Evolutionary conservation across 2,797 vertebrate species (phyloP), one percentile per base, ranked within the genome.

Genomic region (Acestrorhynchus altus): DNA sequence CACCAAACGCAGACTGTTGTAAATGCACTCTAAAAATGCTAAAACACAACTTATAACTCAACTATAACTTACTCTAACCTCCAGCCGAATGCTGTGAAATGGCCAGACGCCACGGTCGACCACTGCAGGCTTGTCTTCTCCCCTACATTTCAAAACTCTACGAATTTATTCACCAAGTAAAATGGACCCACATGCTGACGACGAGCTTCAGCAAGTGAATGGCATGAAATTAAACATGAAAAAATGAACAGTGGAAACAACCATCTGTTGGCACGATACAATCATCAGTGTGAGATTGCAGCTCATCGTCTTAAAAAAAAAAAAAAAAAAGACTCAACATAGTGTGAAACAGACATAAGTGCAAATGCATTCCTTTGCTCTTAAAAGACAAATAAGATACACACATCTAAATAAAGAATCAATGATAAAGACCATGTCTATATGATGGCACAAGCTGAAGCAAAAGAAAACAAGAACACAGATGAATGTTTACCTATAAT

Each of bases 371-470:
- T 87, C 86, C 73, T 83, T 87, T 82, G 76, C 85, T 86, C 90
- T 73, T 57, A 73, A 75, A 85, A 88, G 72, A 87, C 82, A 85
- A 92, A 89, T 61, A 56, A 69, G 31, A 69, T 28, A 9, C 77
- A 85, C 87, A 89, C 87, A 72, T 85, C 87, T 90, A 91, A n/a
- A n/a, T 63, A 72, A 82, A 86, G 84, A 89, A 87, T 82, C 79
- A 89, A 89, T 61, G 66, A 88, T 86, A 78, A 84, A 88, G 86
- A 82, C 84, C 87, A 88, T 78, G 80, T 88, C 87, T 92, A 89
- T 77, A 92, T 89, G 88, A 92, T 90, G 91, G 91, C 89, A 90
- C 87, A 81, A 89, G 84, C 80, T 85, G 85, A 60, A 60, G 57
- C 56, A 71, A 77, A 83, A 73, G 76, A 77, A 77, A 28, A 87